Base-by-base conservation (phyloP, 2,888 invertebrate genomes). In the Drosophila eohydei region DNA sequence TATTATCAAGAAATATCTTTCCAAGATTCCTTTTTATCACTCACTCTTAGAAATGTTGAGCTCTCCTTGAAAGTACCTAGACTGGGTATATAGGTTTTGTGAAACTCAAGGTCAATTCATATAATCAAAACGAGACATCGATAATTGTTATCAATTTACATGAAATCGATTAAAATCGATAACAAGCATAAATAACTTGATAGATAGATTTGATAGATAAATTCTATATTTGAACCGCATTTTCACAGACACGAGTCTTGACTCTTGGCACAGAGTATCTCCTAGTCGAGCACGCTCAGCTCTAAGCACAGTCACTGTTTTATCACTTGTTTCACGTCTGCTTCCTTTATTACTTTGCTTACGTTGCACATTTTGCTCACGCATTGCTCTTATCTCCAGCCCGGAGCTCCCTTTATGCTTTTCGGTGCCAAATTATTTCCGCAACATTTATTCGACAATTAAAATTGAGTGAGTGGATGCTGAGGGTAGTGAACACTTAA, bases 381-480 rank as follows among this genome's bases (percentile, higher is more conserved):
- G 44, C 71, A 26, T 46, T 41, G 59, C 61, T 50, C 46, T 46
- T 56, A 34, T 12, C 51, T 14, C 9, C 32, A 46, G 63, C 38
- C 48, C 32, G 32, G 26, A 34, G 64, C 26, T 56, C 34, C 67
- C 48, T 51, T 70, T 51, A 36, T 68, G 58, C 38, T 43, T 51
- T 70, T 38, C 43, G 43, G 9, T 51, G 48, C 38, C 48, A 14
- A 67, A 68, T 75, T 69, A 79, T 61, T 64, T 74, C 60, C 57
- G 16, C 60, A 68, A 78, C 79, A 76, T 76, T 76, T 61, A 63
- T 38, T 60, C 38, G 51, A 38, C 76, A 76, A 76, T 74, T 76
- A 79, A 76, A 76, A 60, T 68, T 38, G 52, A 38, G 60, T 51
- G 62, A 32, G 16, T 11, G 38, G 40, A 30, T 50, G 48, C 48